A percentile compares a stretch with the other conserved stretches of the same genome.
These are phyloP conservation scores for Barypeithes pellucidus DNA, from an alignment of 2,888 invertebrate genomes.

Conservation along the genomic window DNA sequence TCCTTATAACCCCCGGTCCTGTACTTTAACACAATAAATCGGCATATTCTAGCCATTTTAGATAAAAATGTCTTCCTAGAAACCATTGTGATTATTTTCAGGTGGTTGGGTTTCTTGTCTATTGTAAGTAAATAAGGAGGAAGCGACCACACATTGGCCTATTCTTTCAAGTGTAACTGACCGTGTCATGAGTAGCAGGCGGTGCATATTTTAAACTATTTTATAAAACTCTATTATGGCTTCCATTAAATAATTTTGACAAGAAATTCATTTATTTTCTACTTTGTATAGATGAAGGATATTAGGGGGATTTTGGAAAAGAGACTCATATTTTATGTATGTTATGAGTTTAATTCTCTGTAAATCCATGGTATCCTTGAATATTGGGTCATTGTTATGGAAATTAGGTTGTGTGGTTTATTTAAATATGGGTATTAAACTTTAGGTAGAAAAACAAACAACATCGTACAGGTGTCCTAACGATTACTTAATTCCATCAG, in stretches of 20 bases:
- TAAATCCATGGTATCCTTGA: constrained; percentile 7
- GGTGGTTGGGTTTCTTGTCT: constrained; percentile 41
- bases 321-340: constrained; percentile 34
- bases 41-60: constrained; percentile 23
- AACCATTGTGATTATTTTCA: constrained; percentile 35
- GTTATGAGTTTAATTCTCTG: constrained; percentile 38
- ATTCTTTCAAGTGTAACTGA: constrained; percentile 58
- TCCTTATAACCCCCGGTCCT: too few species aligned
- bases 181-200: constrained; percentile 52
- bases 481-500: constrained; percentile 7
- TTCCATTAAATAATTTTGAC: constrained; percentile 49
- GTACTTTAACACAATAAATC: constrained; percentile 4
- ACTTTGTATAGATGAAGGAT: constrained; percentile 22
- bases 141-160: constrained; percentile 59
- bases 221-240: constrained; percentile 35
- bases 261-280: constrained; percentile 40
- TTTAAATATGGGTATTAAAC: constrained; percentile 3
- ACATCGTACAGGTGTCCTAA: constrained; percentile 3
- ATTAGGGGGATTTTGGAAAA: constrained; percentile 22
- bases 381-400: constrained; percentile 33
- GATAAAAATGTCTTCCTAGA: constrained; percentile 49
- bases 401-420: constrained; percentile 7
- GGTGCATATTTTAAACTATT: constrained; percentile 33
- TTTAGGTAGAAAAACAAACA: constrained; percentile 15
- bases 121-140: constrained; percentile 60